These are phyloP conservation scores for Echinarachnius parma DNA, from an alignment of 53 echinoderm and acorn worm species.

Conservation along the genomic window DNA sequence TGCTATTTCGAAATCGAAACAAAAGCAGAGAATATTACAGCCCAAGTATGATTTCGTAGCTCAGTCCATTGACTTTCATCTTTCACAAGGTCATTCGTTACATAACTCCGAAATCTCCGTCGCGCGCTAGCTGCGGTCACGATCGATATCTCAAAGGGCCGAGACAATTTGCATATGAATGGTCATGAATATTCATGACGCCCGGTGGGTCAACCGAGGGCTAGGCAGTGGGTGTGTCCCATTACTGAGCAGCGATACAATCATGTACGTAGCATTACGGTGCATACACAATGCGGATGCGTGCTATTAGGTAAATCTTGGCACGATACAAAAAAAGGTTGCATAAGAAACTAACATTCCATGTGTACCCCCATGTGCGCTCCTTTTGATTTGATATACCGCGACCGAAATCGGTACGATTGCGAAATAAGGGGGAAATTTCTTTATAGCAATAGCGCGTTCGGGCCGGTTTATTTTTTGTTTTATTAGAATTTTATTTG, in stretches of 20 bases:
- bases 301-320: not conserved
- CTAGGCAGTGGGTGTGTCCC: conserved; percentile 14
- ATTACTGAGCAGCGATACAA: not conserved
- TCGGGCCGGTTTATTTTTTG: no score
- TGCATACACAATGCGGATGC: not conserved
- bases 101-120: not conserved
- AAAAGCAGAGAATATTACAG: no score
- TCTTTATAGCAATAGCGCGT: no score
- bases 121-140: conserved; percentile 1
- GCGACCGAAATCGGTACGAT: no score
- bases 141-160: no score
- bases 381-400: no score
- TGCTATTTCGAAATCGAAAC: no score
- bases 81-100: not conserved
- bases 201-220: not conserved
- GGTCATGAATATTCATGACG: conserved; percentile 24
- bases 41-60: no score
- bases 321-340: not conserved
- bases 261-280: not conserved
- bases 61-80: conserved; percentile 23
- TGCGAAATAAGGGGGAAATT: no score
- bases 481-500: no score
- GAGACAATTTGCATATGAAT: conserved; percentile 25
- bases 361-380: no score
- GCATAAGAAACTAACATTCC: no score